Base-by-base conservation (phyloP, 2,113 vertebrate genomes). In the Bubalus kerabau region DNA sequence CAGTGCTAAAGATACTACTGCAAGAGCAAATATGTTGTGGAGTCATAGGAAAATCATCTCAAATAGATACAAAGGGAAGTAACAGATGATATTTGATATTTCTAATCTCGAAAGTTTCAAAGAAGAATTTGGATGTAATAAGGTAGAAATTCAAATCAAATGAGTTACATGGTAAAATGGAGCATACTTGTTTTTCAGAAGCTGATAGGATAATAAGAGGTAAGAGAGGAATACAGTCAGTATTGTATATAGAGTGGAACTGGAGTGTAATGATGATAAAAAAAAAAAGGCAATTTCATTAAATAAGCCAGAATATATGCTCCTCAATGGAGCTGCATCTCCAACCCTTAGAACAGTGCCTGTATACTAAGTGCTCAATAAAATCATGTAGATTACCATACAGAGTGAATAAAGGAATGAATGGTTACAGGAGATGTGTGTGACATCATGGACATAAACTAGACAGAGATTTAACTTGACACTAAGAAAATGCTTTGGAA, bases 131-230 rank as follows among this genome's bases (percentile, higher is more conserved):
- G 32, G 48, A 96, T 5, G 85, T 57, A 71, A 84, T 87, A 52
- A 90, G 59, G 52, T 16, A 90, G 59, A 97, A 43, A 67, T 88
- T 92, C 52, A 96, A 97, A 59, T 91, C 24, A 94, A 97, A 59
- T 52, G 17, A 90, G n/a, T 81, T 84, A 46, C 26, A 26, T 32
- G 36, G 46, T 64, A 26, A 97, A 95, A 87, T 74, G 3, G 16
- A 36, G 46, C 7, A 52, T 52, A 59, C 8, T 28, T 52, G 5
- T n/a, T 92, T 95, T 87, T 97, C 43, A 87, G 60, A 86, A 28
- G 56, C 21, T 26, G 21, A 92, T 40, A 81, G 15, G 11, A 7
- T 89, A 43, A 78, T 96, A 87, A 48, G 56, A 86, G 28, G 50
- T 80, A 16, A 81, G 57, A 86, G 21, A 89, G 32, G 67, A 86